Evolutionary conservation across 2,113 vertebrate genomes (phyloP).

Genomic region (Rhabdomys dilectus): DNA sequence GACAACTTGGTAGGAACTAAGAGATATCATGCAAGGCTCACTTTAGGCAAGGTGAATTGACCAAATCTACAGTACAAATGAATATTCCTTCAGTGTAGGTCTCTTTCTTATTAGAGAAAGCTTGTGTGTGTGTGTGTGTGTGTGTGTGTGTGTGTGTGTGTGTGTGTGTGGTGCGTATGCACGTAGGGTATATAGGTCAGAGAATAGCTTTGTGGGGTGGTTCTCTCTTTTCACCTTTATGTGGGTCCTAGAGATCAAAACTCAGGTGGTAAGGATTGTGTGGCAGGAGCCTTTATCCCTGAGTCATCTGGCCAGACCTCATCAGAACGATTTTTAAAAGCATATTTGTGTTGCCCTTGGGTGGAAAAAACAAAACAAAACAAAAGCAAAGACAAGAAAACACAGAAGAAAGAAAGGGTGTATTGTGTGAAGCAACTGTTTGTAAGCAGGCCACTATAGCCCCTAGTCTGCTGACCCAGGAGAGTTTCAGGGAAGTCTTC

Average conservation of each 20-base stretch:
- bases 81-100: not conserved
- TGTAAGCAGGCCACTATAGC: rapidly evolving
- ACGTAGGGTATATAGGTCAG: not conserved
- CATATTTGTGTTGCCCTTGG: not conserved
- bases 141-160: not conserved
- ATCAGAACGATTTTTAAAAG: not conserved
- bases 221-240: not conserved
- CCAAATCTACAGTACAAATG: not conserved
- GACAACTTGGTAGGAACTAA: not conserved
- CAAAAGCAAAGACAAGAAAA: not conserved
- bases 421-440: not conserved
- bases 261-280: not conserved
- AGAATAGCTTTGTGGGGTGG: not conserved
- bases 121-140: not conserved
- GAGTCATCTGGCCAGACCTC: not conserved
- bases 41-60: not conserved
- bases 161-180: too few relatives aligned
- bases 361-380: conserved; percentile 34
- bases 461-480: not conserved
- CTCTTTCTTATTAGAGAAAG: not conserved
- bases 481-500: not conserved
- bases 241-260: not conserved
- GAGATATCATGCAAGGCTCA: not conserved
- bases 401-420: not conserved
- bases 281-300: not conserved